These are phyloP conservation scores for Heliconius melpomene DNA, from an alignment of 1,140 invertebrate species.

Conservation along the genomic window DNA sequence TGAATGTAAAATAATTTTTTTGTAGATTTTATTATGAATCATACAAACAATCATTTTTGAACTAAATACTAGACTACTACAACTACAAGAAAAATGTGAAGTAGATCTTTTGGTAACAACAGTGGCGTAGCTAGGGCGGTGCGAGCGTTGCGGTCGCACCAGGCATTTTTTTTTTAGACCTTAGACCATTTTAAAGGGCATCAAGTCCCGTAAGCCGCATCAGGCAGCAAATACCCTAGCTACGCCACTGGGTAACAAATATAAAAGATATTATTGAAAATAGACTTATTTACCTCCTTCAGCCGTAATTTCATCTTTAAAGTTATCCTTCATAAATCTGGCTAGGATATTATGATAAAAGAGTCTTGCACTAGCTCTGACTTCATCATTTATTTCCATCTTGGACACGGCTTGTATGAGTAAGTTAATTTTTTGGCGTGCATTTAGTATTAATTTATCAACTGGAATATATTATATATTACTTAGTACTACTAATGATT, in stretches of 20 bases:
- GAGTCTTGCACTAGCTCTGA: constrained; percentile 50
- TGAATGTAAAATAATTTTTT: too few species aligned
- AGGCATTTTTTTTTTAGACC: too few species aligned
- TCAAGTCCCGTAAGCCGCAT: too few species aligned
- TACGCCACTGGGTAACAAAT: neutral
- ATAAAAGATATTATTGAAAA: neutral
- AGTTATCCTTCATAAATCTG: constrained; percentile 65
- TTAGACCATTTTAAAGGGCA: too few species aligned
- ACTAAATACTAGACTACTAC: too few species aligned
- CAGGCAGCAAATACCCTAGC: too few species aligned
- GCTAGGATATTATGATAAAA: constrained; percentile 72
- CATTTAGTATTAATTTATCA: constrained; percentile 62
- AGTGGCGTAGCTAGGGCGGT: too few species aligned
- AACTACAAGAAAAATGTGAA: too few species aligned
- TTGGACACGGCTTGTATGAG: constrained; percentile 64
- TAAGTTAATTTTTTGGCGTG: constrained; percentile 62
- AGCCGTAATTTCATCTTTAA: constrained; percentile 62
- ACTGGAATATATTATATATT: constrained; percentile 46
- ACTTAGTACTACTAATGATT: neutral
- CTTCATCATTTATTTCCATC: constrained; percentile 62
- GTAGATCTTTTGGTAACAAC: too few species aligned
- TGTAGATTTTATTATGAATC: too few species aligned
- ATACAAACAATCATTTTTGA: too few species aligned
- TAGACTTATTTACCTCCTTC: constrained; percentile 58
- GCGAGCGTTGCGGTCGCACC: too few species aligned